Conservation (phyloP, 1,140 invertebrate genomes). For the Gonioctena quinquepunctata region DNA sequence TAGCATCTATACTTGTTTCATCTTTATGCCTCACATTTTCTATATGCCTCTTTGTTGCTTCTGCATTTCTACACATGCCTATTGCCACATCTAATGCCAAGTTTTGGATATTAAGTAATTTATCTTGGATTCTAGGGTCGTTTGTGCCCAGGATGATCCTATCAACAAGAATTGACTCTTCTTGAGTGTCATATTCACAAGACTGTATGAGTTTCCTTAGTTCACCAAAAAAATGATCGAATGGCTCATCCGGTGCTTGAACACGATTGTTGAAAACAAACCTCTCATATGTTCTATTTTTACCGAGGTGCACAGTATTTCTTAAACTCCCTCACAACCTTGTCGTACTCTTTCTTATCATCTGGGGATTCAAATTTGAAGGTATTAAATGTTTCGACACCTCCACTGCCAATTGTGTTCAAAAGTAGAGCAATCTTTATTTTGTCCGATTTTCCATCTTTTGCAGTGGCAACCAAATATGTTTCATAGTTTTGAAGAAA, state of each 20-base stretch:
- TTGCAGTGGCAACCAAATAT: conserved; percentile 23
- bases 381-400: conserved; percentile 29
- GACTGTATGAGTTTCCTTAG: conserved; percentile 37
- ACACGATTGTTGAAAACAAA: background rate
- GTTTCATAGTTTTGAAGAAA: conserved; percentile 31
- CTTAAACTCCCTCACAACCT: conserved; percentile 32
- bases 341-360: conserved; percentile 18
- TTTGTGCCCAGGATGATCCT: conserved; percentile 39
- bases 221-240: conserved; percentile 41
- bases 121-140: conserved; percentile 39
- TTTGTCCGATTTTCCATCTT: conserved; percentile 3
- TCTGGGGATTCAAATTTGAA: conserved; percentile 26
- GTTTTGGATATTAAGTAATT: conserved; percentile 41
- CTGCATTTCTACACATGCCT: conserved; percentile 27
- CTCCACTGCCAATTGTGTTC: conserved; percentile 27
- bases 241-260: conserved; percentile 40
- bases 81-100: conserved; percentile 41
- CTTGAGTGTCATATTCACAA: conserved; percentile 33
- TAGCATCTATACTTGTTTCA: background rate
- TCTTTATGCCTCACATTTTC: conserved; percentile 5
- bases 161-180: conserved; percentile 32
- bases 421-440: conserved; percentile 29
- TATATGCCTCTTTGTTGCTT: background rate
- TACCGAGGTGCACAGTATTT: conserved; percentile 38
- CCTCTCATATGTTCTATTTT: conserved; percentile 15